These are phyloP conservation scores for Sceloporus undulatus DNA, from an alignment of 2,113 vertebrate species.

Conservation along the genomic window DNA sequence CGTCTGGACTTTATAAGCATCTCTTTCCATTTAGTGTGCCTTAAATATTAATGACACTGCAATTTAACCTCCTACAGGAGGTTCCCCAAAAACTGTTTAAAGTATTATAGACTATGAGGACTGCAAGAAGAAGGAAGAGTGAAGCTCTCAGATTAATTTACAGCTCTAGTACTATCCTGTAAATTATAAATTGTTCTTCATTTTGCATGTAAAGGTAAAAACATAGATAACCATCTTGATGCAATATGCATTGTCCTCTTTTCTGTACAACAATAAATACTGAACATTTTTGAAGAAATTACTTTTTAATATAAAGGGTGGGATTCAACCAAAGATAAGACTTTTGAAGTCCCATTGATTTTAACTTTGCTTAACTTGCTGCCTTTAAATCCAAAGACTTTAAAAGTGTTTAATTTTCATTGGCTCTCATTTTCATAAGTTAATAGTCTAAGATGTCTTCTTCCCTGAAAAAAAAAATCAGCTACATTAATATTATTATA, in stretches of 20 bases:
- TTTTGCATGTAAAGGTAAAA: background rate
- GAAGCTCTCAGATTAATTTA: conserved; percentile 61
- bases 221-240: background rate
- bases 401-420: background rate
- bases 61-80: conserved; percentile 83
- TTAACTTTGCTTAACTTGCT: background rate
- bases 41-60: conserved; percentile 89
- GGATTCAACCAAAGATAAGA: background rate
- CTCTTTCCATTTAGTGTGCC: conserved; percentile 86
- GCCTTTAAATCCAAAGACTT: background rate
- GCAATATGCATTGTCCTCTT: background rate
- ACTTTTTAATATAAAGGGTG: background rate
- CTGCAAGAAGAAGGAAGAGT: conserved; percentile 51
- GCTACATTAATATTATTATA: background rate
- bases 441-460: background rate
- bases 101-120: conserved; percentile 58
- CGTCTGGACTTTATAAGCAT: conserved; percentile 84
- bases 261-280: background rate
- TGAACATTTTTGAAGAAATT: background rate
- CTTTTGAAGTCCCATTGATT: background rate
- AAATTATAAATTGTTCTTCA: conserved; percentile 51
- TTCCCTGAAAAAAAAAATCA: background rate
- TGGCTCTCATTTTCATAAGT: background rate
- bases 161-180: conserved; percentile 40
- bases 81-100: conserved; percentile 68